A percentile compares a stretch with the other conserved stretches of the same genome.
phyloP scores from a whole-genome alignment of 2,797 vertebrate species.

The Mycteria americana region DNA sequence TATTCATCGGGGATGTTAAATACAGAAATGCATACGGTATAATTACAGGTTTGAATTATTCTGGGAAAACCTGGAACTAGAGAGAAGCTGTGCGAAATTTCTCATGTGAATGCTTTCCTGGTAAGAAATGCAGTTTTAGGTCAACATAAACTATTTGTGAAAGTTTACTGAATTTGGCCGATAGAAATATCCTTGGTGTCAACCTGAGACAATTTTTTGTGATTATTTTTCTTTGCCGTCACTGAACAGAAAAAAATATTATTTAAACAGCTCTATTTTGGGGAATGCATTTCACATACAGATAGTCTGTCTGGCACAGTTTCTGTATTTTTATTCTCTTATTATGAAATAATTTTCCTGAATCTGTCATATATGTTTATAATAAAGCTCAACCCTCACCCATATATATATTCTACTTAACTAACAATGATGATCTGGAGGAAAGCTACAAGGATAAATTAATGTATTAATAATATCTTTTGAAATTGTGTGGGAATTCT shows the following conservation, averaged over 20 bases:
- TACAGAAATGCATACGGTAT: neutral
- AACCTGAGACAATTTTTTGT: neutral
- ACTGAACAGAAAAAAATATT: neutral
- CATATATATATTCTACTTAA: neutral
- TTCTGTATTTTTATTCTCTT: neutral
- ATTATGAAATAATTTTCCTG: neutral
- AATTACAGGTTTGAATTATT: neutral
- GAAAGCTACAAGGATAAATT: neutral
- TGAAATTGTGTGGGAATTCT: neutral
- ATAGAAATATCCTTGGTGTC: neutral
- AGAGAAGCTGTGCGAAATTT: neutral
- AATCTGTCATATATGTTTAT: neutral
- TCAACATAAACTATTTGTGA: neutral
- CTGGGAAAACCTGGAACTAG: neutral
- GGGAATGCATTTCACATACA: neutral
- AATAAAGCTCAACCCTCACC: neutral
- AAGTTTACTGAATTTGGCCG: neutral
- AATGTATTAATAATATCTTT: neutral
- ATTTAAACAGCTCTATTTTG: neutral
- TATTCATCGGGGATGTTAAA: neutral
- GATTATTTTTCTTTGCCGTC: neutral
- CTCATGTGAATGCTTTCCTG: neutral
- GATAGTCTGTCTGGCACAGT: neutral
- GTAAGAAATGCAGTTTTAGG: neutral
- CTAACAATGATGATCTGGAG: neutral